Evolutionary conservation across 2,797 vertebrate species (phyloP), one percentile per base, ranked within the genome.

Genomic region (Parambassis ranga): DNA sequence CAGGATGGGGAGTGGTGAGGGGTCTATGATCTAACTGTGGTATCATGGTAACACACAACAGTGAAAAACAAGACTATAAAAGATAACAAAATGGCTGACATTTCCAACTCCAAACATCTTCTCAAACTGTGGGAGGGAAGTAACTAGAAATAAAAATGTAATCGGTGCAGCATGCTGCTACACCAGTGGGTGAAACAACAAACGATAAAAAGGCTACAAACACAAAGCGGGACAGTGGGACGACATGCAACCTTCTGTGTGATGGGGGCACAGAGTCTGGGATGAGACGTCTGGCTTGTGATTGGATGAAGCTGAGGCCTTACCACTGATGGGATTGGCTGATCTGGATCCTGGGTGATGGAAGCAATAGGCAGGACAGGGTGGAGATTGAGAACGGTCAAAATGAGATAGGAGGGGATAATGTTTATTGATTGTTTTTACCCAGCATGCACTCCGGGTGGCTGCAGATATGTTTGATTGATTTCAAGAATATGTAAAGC

Each of bases 291-390:
- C 76, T 78, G 75, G 63, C 61, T 69, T 64, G 79, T 88, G 84
- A 87, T 43, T 83, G 81, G 86, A 91, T 89, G 90, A 93, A 89
- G 76, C 64, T 81, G 91, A 83, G 91, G 80, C 86, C 96, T 98
- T 99, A 98, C 97, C 97, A 93, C 95, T 95, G 92, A 95, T 95
- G 88, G 96, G 95, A 93, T 98, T 98, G 93, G 97, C 97, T 92
- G 97, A 99, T 95, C 97, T 96, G 94, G 97, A 99, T 98, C 97
- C 97, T 99, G 95, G 91, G 89, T 89, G 94, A 94, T 92, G 94
- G 91, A 88, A 92, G 95, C 94, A 91, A 92, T 89, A 87, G 86
- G 93, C 92, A 91, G 92, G 93, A 96, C 93, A 95, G 93, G 79
- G 94, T 85, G 87, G 83, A 90, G 79, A 92, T 85, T 75, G 78